Conservation (phyloP, 2,888 invertebrate genomes). For the Drosophila emarginata region DNA sequence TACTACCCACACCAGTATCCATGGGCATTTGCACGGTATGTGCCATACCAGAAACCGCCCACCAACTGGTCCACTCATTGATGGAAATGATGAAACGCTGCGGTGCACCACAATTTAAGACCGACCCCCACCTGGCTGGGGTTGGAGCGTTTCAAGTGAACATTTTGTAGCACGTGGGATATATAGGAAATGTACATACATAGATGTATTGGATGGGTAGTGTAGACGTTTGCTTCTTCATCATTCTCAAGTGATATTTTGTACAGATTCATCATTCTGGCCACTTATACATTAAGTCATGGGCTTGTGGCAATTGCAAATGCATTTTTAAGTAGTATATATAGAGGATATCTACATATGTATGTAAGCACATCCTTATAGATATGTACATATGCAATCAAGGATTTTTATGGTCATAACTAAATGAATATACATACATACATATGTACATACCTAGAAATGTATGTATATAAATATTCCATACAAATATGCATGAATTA, state of each 20-base stretch:
- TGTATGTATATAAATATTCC: neutral
- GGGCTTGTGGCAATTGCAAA: conserved; percentile 4
- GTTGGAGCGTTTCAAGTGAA: neutral
- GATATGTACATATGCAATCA: neutral
- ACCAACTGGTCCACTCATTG: conserved; percentile 7
- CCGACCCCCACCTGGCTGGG: neutral
- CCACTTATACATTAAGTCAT: conserved; percentile 12
- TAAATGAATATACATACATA: neutral
- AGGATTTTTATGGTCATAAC: neutral
- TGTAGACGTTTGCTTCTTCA: neutral
- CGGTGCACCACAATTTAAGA: conserved; percentile 1
- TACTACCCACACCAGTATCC: neutral
- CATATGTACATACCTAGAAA: neutral
- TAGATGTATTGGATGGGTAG: neutral
- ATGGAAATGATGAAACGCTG: conserved; percentile 18
- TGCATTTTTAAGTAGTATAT: conserved; percentile 8
- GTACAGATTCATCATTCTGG: conserved; percentile 13
- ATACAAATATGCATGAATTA: conserved; percentile 1
- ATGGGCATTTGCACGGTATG: conserved; percentile 3
- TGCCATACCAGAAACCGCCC: conserved; percentile 21
- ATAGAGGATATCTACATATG: neutral
- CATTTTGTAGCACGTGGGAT: conserved; percentile 2
- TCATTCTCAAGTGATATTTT: conserved; percentile 12
- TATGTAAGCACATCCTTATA: too few species aligned
- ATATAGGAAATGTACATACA: neutral